Percentiles rank a stretch among this genome's conserved stretches.
phyloP scores from a whole-genome alignment of 1,140 invertebrate genomes.

The Hypothenemus hampei region DNA sequence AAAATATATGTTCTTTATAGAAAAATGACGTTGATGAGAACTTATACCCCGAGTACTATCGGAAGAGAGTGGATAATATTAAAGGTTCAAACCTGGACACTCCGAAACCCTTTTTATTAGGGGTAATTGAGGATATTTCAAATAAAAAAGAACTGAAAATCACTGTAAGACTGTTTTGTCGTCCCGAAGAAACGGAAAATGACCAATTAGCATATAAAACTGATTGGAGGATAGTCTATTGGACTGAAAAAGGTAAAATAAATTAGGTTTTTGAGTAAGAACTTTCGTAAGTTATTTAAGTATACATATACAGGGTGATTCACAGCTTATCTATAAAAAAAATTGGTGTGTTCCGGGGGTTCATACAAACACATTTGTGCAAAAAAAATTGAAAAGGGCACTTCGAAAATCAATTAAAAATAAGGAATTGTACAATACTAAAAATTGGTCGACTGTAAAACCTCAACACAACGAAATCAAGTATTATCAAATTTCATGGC shows the following conservation, averaged over 20 bases:
- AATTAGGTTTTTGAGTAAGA: not conserved
- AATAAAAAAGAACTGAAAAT: constrained; percentile 55
- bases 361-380: too few relatives aligned
- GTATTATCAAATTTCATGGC: too few relatives aligned
- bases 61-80: constrained; percentile 44
- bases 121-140: constrained; percentile 32
- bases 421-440: too few relatives aligned
- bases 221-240: constrained; percentile 73
- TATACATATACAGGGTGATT: too few relatives aligned
- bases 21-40: constrained; percentile 71
- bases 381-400: too few relatives aligned
- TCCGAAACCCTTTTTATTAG: constrained; percentile 66
- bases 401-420: too few relatives aligned
- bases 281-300: too few relatives aligned
- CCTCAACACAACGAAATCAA: too few relatives aligned
- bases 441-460: too few relatives aligned
- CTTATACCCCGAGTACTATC: constrained; percentile 65
- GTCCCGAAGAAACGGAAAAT: constrained; percentile 71
- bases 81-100: constrained; percentile 69
- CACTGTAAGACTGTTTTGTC: constrained; percentile 66
- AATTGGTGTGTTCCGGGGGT: too few relatives aligned
- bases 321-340: too few relatives aligned
- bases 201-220: constrained; percentile 36
- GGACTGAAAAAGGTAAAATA: constrained; percentile 60
- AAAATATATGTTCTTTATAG: constrained; percentile 48